phyloP scores from a whole-genome alignment of 2,797 vertebrate species.

The Melopsittacus undulatus region DNA sequence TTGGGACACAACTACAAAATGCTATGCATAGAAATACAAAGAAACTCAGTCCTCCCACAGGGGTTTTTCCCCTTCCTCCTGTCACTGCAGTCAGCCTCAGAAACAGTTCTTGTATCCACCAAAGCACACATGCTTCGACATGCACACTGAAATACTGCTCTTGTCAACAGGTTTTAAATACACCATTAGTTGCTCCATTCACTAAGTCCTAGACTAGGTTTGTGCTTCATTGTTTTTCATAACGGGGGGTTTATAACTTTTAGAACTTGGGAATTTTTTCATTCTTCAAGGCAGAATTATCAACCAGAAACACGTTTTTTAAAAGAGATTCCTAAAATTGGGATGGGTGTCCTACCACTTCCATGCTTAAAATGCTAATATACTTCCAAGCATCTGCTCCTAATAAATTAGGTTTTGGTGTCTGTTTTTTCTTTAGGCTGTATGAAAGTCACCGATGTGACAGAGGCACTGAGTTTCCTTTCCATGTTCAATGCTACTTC shows the following conservation, averaged over 20 bases:
- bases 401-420: background rate
- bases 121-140: background rate
- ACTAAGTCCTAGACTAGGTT: background rate
- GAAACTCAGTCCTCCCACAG: background rate
- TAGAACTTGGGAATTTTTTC: background rate
- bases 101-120: background rate
- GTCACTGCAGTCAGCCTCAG: background rate
- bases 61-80: background rate
- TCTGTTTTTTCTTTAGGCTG: slow-evolving; percentile 4
- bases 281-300: background rate
- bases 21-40: background rate
- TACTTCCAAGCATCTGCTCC: background rate
- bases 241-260: accelerated
- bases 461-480: background rate
- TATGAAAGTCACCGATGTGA: background rate
- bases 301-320: background rate
- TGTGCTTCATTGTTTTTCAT: background rate
- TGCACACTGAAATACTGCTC: background rate
- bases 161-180: background rate
- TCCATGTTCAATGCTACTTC: slow-evolving; percentile 62
- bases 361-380: background rate
- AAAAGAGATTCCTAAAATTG: background rate
- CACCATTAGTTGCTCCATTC: background rate
- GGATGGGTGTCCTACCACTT: background rate
- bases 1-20: accelerated